These are phyloP conservation scores for Valencia hispanica DNA, from an alignment of 2,797 vertebrate genomes.

Conservation along the genomic window DNA sequence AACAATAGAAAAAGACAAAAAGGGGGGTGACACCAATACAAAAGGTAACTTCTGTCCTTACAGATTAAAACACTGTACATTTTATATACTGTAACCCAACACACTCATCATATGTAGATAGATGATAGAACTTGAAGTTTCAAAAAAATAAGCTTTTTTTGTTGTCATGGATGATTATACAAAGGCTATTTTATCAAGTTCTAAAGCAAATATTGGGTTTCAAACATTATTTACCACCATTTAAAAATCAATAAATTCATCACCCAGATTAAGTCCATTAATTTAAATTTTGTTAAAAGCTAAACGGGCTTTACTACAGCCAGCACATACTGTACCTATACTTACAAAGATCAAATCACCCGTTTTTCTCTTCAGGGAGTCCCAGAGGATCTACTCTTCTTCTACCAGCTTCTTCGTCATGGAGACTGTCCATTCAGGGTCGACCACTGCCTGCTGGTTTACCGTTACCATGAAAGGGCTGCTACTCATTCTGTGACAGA, in stretches of 20 bases:
- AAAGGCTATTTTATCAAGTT: not conserved
- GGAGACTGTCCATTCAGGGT: constrained; percentile 84
- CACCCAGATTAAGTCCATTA: not conserved
- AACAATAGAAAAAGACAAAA: not conserved
- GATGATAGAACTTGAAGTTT: no score
- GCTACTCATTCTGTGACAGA: constrained; percentile 88
- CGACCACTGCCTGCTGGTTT: constrained; percentile 85
- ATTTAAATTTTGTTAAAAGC: not conserved
- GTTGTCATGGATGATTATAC: no score
- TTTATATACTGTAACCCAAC: no score
- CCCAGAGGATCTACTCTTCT: constrained; percentile 93
- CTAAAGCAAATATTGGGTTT: not conserved
- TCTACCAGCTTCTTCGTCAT: constrained; percentile 88
- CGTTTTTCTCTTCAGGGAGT: constrained; percentile 82
- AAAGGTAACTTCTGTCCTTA: not conserved
- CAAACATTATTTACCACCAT: not conserved
- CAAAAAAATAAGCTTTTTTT: no score
- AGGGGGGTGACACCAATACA: not conserved
- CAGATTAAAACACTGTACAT: not conserved
- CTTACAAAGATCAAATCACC: not conserved
- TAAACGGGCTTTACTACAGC: not conserved
- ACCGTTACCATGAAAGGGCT: constrained; percentile 89
- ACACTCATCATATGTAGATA: no score
- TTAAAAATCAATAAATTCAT: not conserved
- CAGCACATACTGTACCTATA: not conserved